A percentile compares a stretch with the other conserved stretches of the same genome.
Conservation (phyloP, 2,888 invertebrate species). For the Mycalesis mineus region DNA sequence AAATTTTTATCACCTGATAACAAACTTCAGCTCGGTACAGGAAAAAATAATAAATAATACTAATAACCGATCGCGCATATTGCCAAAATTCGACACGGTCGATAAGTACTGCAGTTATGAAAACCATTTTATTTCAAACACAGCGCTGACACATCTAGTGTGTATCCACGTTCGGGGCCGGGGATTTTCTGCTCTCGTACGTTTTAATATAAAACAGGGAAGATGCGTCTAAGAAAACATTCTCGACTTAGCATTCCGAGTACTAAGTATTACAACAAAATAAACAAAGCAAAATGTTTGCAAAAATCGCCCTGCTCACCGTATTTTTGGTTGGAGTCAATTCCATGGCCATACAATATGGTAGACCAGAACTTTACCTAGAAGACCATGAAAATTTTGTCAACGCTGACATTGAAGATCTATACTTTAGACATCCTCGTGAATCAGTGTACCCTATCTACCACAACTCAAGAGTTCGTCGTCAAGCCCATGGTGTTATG, state of each 20-base stretch:
- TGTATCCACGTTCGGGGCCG: neutral
- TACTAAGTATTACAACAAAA: neutral
- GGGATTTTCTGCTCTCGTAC: conserved; percentile 16
- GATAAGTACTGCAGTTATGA: neutral
- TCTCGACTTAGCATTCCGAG: conserved; percentile 1
- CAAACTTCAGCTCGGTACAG: neutral
- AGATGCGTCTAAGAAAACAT: conserved; percentile 7
- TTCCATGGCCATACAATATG: conserved; percentile 14
- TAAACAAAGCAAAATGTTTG: conserved; percentile 20
- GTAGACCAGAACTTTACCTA: conserved; percentile 11
- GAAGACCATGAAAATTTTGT: conserved; percentile 13
- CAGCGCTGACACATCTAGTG: conserved; percentile 6
- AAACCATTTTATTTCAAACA: neutral
- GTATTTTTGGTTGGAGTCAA: conserved; percentile 16
- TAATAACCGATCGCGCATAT: neutral
- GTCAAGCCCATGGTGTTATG: conserved; percentile 30
- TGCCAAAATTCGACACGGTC: neutral
- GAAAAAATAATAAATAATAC: neutral
- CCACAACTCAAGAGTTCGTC: conserved; percentile 27
- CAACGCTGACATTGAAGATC: conserved; percentile 24
- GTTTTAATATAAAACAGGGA: conserved; percentile 16
- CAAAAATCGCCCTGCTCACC: conserved; percentile 12
- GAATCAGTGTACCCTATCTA: conserved; percentile 27
- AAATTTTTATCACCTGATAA: neutral
- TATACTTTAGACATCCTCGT: conserved; percentile 20